Evolutionary conservation across 2,797 vertebrate species (phyloP).

Genomic region (Anas bernieri): DNA sequence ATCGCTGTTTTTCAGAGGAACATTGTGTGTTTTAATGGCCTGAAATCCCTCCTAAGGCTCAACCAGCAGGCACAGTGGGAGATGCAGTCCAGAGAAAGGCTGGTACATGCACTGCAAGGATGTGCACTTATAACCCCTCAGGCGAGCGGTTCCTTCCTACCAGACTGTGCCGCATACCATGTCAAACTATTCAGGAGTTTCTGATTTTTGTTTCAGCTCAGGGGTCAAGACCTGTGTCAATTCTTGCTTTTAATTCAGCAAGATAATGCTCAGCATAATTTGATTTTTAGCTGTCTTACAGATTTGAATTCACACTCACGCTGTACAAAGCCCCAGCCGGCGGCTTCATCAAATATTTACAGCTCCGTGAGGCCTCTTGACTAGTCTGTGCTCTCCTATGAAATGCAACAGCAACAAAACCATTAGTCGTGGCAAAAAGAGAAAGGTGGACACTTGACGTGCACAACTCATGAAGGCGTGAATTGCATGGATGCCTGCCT

Average conservation of each 20-base stretch:
- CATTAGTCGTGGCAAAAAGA: neutral
- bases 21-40: neutral
- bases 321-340: neutral
- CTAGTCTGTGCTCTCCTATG: neutral
- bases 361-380: neutral
- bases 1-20: neutral
- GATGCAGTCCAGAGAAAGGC: neutral
- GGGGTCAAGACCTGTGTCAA: neutral
- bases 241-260: neutral
- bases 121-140: neutral
- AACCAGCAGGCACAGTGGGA: neutral
- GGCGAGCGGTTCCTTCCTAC: neutral
- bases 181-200: neutral
- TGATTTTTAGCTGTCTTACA: neutral
- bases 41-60: neutral
- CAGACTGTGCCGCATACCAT: neutral
- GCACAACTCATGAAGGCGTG: neutral
- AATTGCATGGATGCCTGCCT: neutral
- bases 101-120: neutral
- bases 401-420: neutral
- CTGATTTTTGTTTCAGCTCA: neutral
- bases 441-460: neutral
- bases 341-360: conserved; percentile 14
- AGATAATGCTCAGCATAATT: neutral
- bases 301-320: neutral